phyloP scores from a whole-genome alignment of 2,888 invertebrate species.

The Marasmarcha lunaedactyla region DNA sequence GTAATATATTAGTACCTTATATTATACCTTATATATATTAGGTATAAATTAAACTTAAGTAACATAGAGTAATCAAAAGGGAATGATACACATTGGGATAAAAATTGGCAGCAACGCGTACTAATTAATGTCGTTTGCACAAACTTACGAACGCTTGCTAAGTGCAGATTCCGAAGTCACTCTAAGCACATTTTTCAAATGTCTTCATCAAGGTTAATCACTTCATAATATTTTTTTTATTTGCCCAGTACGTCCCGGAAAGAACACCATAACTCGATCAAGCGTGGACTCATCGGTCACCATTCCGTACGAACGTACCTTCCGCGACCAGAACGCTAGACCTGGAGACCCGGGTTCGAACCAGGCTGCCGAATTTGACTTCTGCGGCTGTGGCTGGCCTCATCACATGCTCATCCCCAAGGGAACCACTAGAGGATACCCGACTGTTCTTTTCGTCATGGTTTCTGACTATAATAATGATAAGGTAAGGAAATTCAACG shows the following conservation, averaged over 20 bases:
- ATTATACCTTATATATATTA: too few relatives aligned
- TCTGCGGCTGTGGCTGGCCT: slow-evolving; percentile 92
- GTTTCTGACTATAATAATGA: slow-evolving; percentile 80
- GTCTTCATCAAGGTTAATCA: too few relatives aligned
- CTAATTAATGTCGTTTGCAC: too few relatives aligned
- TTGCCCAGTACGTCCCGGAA: slow-evolving; percentile 73
- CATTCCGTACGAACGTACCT: slow-evolving; percentile 85
- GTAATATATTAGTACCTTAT: too few relatives aligned
- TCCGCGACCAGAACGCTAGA: slow-evolving; percentile 75
- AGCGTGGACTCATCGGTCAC: slow-evolving; percentile 84
- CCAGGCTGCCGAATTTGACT: slow-evolving; percentile 73
- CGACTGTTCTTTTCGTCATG: slow-evolving; percentile 81
- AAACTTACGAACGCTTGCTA: too few relatives aligned
- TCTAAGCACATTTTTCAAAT: too few relatives aligned
- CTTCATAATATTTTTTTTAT: too few relatives aligned
- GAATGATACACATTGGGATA: too few relatives aligned
- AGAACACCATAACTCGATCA: slow-evolving; percentile 73
- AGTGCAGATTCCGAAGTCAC: too few relatives aligned
- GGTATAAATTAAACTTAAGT: too few relatives aligned
- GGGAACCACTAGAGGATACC: slow-evolving; percentile 75
- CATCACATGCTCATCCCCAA: slow-evolving; percentile 84
- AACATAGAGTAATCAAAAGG: too few relatives aligned
- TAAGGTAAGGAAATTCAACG: slow-evolving; percentile 65
- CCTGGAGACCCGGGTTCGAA: slow-evolving; percentile 66
- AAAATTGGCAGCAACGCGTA: too few relatives aligned